Evolutionary conservation across 1,140 invertebrate species (phyloP).

Genomic region (Parapsyche elsis): DNA sequence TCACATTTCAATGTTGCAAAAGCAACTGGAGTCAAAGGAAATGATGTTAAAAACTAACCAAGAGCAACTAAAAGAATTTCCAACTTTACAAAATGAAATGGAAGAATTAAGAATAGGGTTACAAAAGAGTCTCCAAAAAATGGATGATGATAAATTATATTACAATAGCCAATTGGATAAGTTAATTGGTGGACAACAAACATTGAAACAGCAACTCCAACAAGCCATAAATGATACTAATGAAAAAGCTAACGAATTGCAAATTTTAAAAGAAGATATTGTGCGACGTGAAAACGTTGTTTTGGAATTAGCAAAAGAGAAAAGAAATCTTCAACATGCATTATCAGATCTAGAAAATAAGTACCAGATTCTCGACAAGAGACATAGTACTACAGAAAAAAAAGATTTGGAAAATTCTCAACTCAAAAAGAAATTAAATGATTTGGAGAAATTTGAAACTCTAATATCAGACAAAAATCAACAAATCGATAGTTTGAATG

Average conservation of each 20-base stretch:
- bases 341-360: constrained; percentile 63
- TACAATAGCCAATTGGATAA: constrained; percentile 70
- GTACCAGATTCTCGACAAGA: constrained; percentile 62
- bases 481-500: constrained; percentile 67
- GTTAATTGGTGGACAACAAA: constrained; percentile 67
- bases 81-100: constrained; percentile 69
- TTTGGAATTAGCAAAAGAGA: constrained; percentile 70
- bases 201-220: constrained; percentile 69
- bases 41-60: constrained; percentile 66
- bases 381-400: constrained; percentile 61
- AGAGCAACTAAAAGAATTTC: constrained; percentile 68
- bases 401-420: constrained; percentile 40
- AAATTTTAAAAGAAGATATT: constrained; percentile 70
- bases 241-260: constrained; percentile 69
- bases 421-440: constrained; percentile 58
- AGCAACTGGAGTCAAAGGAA: constrained; percentile 68
- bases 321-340: constrained; percentile 66
- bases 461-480: constrained; percentile 66
- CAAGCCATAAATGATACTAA: constrained; percentile 69
- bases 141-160: constrained; percentile 69
- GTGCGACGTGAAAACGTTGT: constrained; percentile 71
- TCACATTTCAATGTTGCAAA: constrained; percentile 67
- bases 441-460: constrained; percentile 63
- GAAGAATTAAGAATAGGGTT: constrained; percentile 67
- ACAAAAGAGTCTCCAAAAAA: constrained; percentile 67